Conservation (phyloP, 2,888 invertebrate species). For the Stenolophus ochropezus region DNA sequence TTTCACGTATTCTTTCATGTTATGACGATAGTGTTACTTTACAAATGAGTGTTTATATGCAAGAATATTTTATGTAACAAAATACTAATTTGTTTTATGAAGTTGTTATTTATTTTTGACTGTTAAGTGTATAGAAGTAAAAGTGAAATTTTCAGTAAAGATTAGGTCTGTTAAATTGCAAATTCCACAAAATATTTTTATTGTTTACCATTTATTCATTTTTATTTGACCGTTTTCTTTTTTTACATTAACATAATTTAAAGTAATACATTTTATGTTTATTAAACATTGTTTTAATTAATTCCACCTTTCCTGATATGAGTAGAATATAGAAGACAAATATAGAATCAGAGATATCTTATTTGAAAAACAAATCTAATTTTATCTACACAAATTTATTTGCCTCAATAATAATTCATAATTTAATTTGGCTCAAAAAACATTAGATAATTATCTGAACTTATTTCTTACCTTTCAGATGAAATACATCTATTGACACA, state of each 20-base stretch:
- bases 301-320: neutral
- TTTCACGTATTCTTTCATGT: conserved; percentile 18
- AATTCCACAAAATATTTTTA: conserved; percentile 51
- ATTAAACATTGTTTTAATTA: conserved; percentile 40
- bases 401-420: too few relatives aligned
- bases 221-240: conserved; percentile 47
- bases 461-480: too few relatives aligned
- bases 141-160: conserved; percentile 48
- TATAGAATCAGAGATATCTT: neutral
- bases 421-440: too few relatives aligned
- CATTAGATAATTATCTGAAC: too few relatives aligned
- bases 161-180: conserved; percentile 39
- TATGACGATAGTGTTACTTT: conserved; percentile 15
- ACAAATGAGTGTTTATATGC: conserved; percentile 12
- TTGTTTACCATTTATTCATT: conserved; percentile 50
- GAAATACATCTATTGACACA: too few relatives aligned
- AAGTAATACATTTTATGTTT: conserved; percentile 57
- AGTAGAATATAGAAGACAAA: neutral
- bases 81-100: conserved; percentile 35
- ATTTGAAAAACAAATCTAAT: too few relatives aligned
- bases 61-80: conserved; percentile 47
- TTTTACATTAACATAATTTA: conserved; percentile 56
- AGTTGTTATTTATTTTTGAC: conserved; percentile 48
- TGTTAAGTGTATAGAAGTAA: conserved; percentile 24
- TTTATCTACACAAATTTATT: too few relatives aligned